These are phyloP conservation scores for Imbricaverruca yamaguchii DNA, from an alignment of 2,888 invertebrate species.

Conservation along the genomic window DNA sequence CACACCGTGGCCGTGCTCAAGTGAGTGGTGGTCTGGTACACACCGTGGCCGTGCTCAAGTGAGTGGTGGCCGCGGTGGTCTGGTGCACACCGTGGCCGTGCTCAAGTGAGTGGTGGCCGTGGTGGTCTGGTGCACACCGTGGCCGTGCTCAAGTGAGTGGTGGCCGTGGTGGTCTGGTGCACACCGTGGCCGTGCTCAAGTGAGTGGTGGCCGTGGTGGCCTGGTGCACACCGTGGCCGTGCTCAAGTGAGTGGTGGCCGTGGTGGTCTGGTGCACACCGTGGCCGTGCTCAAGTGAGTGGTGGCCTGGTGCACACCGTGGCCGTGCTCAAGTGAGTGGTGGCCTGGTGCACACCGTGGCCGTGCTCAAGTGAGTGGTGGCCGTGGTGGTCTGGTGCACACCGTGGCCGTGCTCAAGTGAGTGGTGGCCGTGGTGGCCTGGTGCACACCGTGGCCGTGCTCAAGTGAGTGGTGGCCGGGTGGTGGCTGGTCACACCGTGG, in stretches of 20 bases:
- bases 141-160: slow-evolving; percentile 65
- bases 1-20: slow-evolving; percentile 80
- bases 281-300: slow-evolving; percentile 70
- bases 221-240: slow-evolving; percentile 80
- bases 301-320: no score
- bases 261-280: slow-evolving; percentile 73
- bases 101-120: slow-evolving; percentile 54
- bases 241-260: slow-evolving; percentile 54
- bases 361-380: slow-evolving; percentile 60
- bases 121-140: slow-evolving; percentile 79
- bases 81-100: slow-evolving; percentile 79
- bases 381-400: slow-evolving; percentile 65
- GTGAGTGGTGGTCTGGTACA: slow-evolving; percentile 67
- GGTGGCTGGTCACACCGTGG: slow-evolving; percentile 73
- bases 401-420: slow-evolving; percentile 77
- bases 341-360: slow-evolving; percentile 82
- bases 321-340: no score
- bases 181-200: slow-evolving; percentile 80
- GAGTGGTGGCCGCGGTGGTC: slow-evolving; percentile 48
- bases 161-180: slow-evolving; percentile 58
- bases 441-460: slow-evolving; percentile 82
- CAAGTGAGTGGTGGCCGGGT: slow-evolving; percentile 52
- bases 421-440: slow-evolving; percentile 49
- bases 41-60: slow-evolving; percentile 81
- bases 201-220: slow-evolving; percentile 49